Conservation (phyloP, 2,797 vertebrate species). For the Sebastiscus albofasciatus region DNA sequence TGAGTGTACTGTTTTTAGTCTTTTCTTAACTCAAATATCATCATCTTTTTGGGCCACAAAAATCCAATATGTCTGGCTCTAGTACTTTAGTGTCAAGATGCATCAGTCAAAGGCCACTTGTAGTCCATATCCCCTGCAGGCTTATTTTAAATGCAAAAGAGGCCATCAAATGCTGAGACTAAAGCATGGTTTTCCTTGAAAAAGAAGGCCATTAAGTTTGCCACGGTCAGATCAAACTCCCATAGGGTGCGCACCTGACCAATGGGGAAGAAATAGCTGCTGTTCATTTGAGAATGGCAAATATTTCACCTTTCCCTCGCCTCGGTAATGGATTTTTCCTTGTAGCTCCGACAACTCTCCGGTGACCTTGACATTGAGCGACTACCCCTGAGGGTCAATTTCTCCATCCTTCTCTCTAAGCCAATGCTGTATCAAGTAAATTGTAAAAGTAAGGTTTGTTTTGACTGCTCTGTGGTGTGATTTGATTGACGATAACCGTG, state of each 20-base stretch:
- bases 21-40: background rate
- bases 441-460: conserved; percentile 25
- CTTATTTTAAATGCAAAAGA: background rate
- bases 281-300: conserved; percentile 69
- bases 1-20: too few relatives aligned
- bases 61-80: background rate
- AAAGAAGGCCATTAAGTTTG: conserved; percentile 2
- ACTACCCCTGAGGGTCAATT: conserved; percentile 39
- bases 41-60: background rate
- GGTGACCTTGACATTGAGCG: conserved; percentile 63
- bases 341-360: conserved; percentile 49
- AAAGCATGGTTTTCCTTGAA: background rate
- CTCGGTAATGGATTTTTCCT: conserved; percentile 59
- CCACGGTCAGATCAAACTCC: conserved; percentile 33
- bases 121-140: background rate
- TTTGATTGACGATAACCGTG: conserved; percentile 7
- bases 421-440: conserved; percentile 25
- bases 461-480: conserved; percentile 20
- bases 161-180: background rate
- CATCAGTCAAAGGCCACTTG: background rate
- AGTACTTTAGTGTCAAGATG: background rate
- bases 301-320: conserved; percentile 53
- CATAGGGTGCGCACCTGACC: conserved; percentile 32
- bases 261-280: conserved; percentile 33
- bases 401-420: conserved; percentile 32